These are phyloP conservation scores for Orthonychiurus folsomi DNA, from an alignment of 2,888 invertebrate genomes.

Conservation along the genomic window DNA sequence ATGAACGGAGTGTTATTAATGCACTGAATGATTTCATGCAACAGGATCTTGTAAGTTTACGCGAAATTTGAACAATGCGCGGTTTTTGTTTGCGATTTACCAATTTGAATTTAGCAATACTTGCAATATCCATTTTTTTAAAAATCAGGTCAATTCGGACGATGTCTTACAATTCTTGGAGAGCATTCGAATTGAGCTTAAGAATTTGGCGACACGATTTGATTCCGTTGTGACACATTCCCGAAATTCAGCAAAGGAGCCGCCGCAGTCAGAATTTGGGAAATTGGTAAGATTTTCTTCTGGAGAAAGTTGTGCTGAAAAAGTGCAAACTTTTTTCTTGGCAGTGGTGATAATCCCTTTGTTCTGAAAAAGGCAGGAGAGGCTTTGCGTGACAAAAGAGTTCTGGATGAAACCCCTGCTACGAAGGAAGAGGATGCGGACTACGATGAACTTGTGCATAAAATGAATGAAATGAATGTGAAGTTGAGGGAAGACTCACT, in stretches of 20 bases:
- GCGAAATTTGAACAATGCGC: neutral
- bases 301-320: no score
- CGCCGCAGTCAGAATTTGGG: no score
- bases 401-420: neutral
- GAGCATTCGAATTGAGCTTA: conserved; percentile 65
- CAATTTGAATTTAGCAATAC: no score
- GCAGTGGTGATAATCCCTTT: no score
- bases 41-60: conserved; percentile 58
- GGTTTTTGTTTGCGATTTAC: conserved; percentile 11
- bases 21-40: conserved; percentile 68
- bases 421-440: conserved; percentile 45
- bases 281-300: no score
- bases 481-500: conserved; percentile 66
- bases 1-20: conserved; percentile 65
- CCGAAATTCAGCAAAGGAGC: no score
- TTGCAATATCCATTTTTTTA: no score
- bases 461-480: conserved; percentile 59
- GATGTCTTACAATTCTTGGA: conserved; percentile 65
- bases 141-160: conserved; percentile 66
- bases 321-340: no score
- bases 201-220: conserved; percentile 57
- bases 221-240: conserved; percentile 43
- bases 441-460: conserved; percentile 61
- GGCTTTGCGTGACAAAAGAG: neutral
- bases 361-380: no score